These are phyloP conservation scores for Lycaena phlaeas DNA, from an alignment of 2,888 invertebrate genomes.

Conservation along the genomic window DNA sequence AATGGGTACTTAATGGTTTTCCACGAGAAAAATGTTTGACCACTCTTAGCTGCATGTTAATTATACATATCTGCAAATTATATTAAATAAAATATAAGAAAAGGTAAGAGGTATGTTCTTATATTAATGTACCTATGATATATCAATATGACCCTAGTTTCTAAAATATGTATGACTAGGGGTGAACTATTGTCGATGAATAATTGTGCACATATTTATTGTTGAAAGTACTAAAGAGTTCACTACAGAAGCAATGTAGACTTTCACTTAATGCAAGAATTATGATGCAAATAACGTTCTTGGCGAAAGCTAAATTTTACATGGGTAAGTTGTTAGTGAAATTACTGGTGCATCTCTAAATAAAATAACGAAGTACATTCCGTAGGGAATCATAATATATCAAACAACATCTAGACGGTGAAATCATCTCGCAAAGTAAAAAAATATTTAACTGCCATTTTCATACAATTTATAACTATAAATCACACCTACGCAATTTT, in stretches of 20 bases:
- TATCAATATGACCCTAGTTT: too few species aligned
- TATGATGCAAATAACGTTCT: conserved; percentile 19
- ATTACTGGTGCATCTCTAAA: conserved; percentile 48
- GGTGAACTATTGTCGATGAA: too few species aligned
- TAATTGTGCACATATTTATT: background rate
- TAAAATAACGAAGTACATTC: conserved; percentile 11
- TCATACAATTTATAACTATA: background rate
- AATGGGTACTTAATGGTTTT: too few species aligned
- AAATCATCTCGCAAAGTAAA: conserved; percentile 8
- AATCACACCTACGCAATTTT: conserved; percentile 9
- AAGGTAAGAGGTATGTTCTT: too few species aligned
- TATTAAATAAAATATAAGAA: too few species aligned
- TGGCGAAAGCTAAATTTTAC: conserved; percentile 23
- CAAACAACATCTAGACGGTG: conserved; percentile 1
- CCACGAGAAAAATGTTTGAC: too few species aligned
- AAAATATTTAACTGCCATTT: conserved; percentile 5
- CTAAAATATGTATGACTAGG: too few species aligned
- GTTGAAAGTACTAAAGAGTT: background rate
- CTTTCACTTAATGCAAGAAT: conserved; percentile 26
- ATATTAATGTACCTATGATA: too few species aligned
- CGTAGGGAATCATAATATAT: background rate
- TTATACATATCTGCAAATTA: too few species aligned
- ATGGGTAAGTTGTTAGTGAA: conserved; percentile 30
- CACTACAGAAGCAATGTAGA: conserved; percentile 10
- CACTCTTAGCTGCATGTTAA: too few species aligned